Base-by-base conservation (phyloP, 2,797 vertebrate species). In the Aplochiton taeniatus region DNA sequence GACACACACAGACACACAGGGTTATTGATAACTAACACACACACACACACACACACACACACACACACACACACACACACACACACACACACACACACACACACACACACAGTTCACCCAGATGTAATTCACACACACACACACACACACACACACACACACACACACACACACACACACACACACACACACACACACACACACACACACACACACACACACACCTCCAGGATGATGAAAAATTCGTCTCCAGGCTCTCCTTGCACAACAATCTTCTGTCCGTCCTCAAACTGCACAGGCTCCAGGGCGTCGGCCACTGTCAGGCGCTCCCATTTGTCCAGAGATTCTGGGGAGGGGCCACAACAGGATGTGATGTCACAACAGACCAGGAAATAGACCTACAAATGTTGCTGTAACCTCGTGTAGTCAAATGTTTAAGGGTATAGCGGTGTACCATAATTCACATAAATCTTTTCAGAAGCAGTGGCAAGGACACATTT, bases 221-320 rank as follows among this genome's bases (percentile, higher is more conserved):
- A 45, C 46, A 58, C 57, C 95, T 99, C 97, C 68, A 98, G 81
- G 69, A 99, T 99, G 86, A 99, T 98, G 88, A 98, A 99, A 92
- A 99, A 99, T 57, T 99, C 96, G 52, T 98, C 96, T 50, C 98
- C 98, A 0, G 97, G 96, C 63, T 99, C 96, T 84, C 96, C 98
- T 84, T 99, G 97, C 60, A 99, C 96, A 76, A 99, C 98, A 48
- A 99, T 99, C 91, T 99, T 98, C 83, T 99, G 95, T 16, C 95
- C 95, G 56, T 99, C 98, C 83, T 99, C 98, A 87, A 99, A 99
- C 79, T 98, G 96, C 13, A 98, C 98, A 0, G 98, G 96, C 73
- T 99, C 97, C 91, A 99, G 74, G 0, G 98, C 95, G 61, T 99
- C 97, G 3, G 98, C 98, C 41, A 99, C 98, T 0, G 98, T 99